Conservation (phyloP, 2,797 vertebrate genomes). For the Pseudochaenichthys georgianus region DNA sequence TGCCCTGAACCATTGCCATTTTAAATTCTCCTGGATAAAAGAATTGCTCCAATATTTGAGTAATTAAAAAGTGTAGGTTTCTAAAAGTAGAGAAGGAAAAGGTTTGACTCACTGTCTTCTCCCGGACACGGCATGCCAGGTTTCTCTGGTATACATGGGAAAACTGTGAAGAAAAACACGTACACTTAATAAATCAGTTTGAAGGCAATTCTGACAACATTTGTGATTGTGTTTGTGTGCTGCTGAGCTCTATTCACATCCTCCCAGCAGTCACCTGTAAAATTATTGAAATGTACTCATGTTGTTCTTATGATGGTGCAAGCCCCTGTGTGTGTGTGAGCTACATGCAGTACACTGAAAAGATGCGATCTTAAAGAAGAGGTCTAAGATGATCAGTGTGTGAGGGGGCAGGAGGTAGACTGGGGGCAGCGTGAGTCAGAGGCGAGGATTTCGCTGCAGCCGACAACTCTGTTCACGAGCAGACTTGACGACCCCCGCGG, state of each 20-base stretch:
- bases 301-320: slow-evolving; percentile 7
- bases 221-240: background rate
- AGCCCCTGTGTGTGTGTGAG: background rate
- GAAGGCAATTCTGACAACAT: background rate
- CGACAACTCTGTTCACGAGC: slow-evolving; percentile 65
- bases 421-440: slow-evolving; percentile 67
- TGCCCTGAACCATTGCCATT: background rate
- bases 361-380: slow-evolving; percentile 19
- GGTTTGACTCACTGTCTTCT: slow-evolving; percentile 94
- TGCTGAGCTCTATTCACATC: slow-evolving; percentile 7
- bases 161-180: slow-evolving; percentile 83
- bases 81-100: slow-evolving; percentile 21
- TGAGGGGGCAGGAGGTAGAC: slow-evolving; percentile 19
- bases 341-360: slow-evolving; percentile 7
- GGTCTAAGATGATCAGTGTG: background rate
- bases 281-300: slow-evolving; percentile 4
- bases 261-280: slow-evolving; percentile 28
- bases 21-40: background rate
- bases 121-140: slow-evolving; percentile 98
- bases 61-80: background rate
- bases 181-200: slow-evolving; percentile 10
- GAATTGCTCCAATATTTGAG: background rate
- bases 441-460: slow-evolving; percentile 59
- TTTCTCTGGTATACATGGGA: slow-evolving; percentile 95
- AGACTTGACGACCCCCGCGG: slow-evolving; percentile 59